Evolutionary conservation across 1,140 invertebrate genomes (phyloP).

Genomic region (Microplitis demolitor): DNA sequence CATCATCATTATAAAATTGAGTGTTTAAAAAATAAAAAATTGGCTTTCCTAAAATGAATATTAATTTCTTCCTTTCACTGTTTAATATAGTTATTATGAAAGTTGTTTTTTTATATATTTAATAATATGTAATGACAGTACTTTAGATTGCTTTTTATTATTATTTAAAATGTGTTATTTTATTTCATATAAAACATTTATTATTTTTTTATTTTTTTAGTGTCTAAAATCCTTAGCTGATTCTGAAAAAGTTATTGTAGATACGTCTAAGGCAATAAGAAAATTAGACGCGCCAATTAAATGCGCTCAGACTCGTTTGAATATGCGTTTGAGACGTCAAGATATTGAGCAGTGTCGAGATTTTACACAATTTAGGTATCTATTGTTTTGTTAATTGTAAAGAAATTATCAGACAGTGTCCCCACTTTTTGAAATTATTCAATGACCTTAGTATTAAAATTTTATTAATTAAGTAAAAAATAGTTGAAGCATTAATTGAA

Average conservation of each 20-base stretch:
- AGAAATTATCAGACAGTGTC: too few species aligned
- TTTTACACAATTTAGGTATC: conserved; percentile 66
- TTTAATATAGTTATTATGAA: too few species aligned
- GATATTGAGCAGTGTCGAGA: conserved; percentile 73
- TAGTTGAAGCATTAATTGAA: too few species aligned
- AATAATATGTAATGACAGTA: background rate
- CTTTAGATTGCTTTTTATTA: background rate
- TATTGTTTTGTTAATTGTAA: background rate
- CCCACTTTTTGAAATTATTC: too few species aligned
- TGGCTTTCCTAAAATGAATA: background rate
- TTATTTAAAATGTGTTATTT: background rate
- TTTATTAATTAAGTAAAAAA: too few species aligned
- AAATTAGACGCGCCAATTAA: conserved; percentile 75
- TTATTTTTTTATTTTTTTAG: conserved; percentile 40
- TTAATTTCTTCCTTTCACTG: too few species aligned
- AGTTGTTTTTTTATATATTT: background rate
- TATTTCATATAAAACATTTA: too few species aligned
- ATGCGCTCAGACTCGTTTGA: conserved; percentile 74
- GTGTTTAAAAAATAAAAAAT: background rate
- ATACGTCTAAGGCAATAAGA: conserved; percentile 64
- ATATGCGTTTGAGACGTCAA: conserved; percentile 68
- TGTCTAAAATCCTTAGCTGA: conserved; percentile 69
- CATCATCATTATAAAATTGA: too few species aligned
- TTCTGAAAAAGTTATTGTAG: conserved; percentile 68
- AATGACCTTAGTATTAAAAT: too few species aligned